Evolutionary conservation across 1,140 invertebrate genomes (phyloP).

Genomic region (Lepidurus apus): DNA sequence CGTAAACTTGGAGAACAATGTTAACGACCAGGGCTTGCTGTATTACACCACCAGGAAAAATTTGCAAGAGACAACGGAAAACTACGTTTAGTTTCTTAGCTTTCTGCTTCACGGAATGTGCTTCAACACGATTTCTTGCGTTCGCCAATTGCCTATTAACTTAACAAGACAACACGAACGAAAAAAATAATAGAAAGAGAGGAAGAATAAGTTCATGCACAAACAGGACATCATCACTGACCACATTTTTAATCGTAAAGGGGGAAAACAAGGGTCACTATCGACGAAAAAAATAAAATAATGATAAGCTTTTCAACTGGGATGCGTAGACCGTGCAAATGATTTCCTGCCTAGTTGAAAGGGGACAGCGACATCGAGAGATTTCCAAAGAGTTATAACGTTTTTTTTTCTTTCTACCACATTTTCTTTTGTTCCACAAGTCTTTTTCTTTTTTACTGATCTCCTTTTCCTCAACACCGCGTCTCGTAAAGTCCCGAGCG

Average conservation of each 20-base stretch:
- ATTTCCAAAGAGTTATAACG: conserved; percentile 10
- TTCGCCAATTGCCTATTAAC: not conserved
- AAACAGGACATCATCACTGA: conserved; percentile 2
- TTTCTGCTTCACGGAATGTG: conserved; percentile 17
- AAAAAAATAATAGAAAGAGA: not conserved
- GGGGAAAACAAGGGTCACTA: not conserved
- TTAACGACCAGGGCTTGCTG: conserved; percentile 14
- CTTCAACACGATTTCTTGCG: conserved; percentile 2
- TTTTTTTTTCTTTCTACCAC: not conserved
- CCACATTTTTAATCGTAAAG: not conserved
- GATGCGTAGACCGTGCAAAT: conserved; percentile 1
- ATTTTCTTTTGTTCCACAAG: conserved; percentile 22
- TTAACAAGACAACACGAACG: not conserved
- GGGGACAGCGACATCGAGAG: not conserved
- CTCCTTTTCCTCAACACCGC: conserved; percentile 66
- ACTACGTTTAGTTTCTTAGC: conserved; percentile 11
- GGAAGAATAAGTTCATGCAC: not conserved
- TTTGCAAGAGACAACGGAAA: conserved; percentile 21
- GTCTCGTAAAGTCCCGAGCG: conserved; percentile 98
- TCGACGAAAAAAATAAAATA: not conserved
- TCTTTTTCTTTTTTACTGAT: conserved; percentile 17
- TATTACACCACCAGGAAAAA: conserved; percentile 19
- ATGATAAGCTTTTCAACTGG: conserved; percentile 3
- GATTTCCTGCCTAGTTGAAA: not conserved
- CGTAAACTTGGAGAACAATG: not conserved